Percentiles rank a stretch among this genome's conserved stretches.
Conservation (phyloP, 2,888 invertebrate genomes). For the Epirrhoe tristata region DNA sequence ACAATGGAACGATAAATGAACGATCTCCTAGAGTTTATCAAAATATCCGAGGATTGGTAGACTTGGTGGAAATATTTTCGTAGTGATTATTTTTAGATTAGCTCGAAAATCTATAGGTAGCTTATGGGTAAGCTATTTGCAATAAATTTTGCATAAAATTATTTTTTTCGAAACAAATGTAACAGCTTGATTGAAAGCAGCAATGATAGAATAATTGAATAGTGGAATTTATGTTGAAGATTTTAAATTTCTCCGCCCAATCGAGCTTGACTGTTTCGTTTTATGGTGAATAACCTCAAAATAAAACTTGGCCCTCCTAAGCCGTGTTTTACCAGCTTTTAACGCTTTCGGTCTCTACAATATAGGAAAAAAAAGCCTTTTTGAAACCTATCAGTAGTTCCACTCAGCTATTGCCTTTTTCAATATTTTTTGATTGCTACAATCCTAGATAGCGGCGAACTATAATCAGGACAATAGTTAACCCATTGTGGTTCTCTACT, state of each 20-base stretch:
- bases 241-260: too few species aligned
- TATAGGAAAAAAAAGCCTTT: neutral
- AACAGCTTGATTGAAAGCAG: too few species aligned
- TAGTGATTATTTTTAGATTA: constrained; percentile 6
- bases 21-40: constrained; percentile 42
- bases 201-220: too few species aligned
- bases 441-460: neutral
- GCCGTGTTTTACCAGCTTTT: too few species aligned
- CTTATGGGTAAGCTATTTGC: neutral
- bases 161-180: too few species aligned
- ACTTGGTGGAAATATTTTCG: constrained; percentile 25
- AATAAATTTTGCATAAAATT: too few species aligned
- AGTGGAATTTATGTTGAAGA: too few species aligned
- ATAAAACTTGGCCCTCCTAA: too few species aligned
- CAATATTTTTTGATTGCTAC: neutral
- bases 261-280: too few species aligned
- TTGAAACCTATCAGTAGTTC: neutral
- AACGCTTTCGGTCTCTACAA: too few species aligned
- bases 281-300: too few species aligned
- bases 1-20: constrained; percentile 48
- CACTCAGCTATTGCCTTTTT: neutral
- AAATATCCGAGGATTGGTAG: constrained; percentile 27
- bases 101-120: neutral
- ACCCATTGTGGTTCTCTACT: neutral
- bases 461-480: neutral